Evolutionary conservation across 2,888 invertebrate genomes (phyloP).

Genomic region (Choristoneura rosaceana): DNA sequence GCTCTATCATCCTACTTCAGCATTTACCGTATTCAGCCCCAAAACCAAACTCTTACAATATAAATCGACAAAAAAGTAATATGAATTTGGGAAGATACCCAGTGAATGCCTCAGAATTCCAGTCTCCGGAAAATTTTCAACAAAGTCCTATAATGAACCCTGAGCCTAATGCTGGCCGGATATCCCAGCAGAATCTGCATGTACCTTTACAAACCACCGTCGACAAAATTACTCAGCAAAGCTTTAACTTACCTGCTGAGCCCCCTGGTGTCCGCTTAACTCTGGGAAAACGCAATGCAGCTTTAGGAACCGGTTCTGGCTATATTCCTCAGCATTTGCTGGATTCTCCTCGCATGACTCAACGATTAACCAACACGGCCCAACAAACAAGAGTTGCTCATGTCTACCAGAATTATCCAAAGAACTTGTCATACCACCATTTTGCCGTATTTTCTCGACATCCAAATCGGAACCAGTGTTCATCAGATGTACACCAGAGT

Average conservation of each 20-base stretch:
- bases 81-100: background rate
- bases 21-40: background rate
- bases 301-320: background rate
- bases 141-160: background rate
- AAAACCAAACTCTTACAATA: background rate
- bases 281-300: background rate
- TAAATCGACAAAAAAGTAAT: background rate
- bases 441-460: background rate
- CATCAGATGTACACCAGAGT: background rate
- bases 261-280: background rate
- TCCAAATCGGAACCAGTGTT: background rate
- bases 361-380: background rate
- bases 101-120: background rate
- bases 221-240: background rate
- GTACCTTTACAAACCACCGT: background rate
- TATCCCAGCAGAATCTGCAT: background rate
- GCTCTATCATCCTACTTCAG: background rate
- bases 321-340: background rate
- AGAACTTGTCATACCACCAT: background rate
- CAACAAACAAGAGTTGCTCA: slow-evolving; percentile 6
- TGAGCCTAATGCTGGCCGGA: too few relatives aligned
- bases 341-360: background rate
- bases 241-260: background rate
- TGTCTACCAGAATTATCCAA: background rate
- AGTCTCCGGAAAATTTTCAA: background rate